These are phyloP conservation scores for Zaprionus capensis DNA, from an alignment of 1,140 invertebrate genomes.

Conservation along the genomic window DNA sequence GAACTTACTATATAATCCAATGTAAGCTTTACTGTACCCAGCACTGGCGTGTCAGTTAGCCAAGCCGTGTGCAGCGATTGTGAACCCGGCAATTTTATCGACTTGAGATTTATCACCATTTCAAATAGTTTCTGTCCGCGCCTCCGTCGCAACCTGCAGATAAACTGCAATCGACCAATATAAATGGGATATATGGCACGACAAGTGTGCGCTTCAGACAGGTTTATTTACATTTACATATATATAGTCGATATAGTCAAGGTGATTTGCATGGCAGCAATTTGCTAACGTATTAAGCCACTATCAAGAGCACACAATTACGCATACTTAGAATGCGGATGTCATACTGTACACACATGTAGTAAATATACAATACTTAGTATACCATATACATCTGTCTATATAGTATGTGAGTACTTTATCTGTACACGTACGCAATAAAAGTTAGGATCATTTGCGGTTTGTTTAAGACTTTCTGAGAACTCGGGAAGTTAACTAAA, in stretches of 20 bases:
- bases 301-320: slow-evolving; percentile 37
- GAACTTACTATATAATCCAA: neutral
- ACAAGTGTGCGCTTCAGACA: slow-evolving; percentile 9
- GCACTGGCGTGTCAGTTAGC: slow-evolving; percentile 58
- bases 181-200: slow-evolving; percentile 23
- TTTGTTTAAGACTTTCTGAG: neutral
- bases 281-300: slow-evolving; percentile 19
- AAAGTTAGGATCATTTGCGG: neutral
- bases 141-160: slow-evolving; percentile 28
- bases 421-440: neutral
- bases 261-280: slow-evolving; percentile 18
- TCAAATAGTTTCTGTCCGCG: slow-evolving; percentile 57
- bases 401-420: neutral
- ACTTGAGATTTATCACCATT: slow-evolving; percentile 70
- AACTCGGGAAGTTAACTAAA: neutral
- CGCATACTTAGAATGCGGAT: slow-evolving; percentile 34
- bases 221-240: slow-evolving; percentile 10
- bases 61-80: slow-evolving; percentile 48
- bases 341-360: neutral
- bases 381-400: neutral
- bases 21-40: neutral
- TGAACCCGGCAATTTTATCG: slow-evolving; percentile 57
- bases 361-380: neutral
- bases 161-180: slow-evolving; percentile 30
- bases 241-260: neutral